Evolutionary conservation across 2,113 vertebrate genomes (phyloP).

Genomic region (Tichodroma muraria): DNA sequence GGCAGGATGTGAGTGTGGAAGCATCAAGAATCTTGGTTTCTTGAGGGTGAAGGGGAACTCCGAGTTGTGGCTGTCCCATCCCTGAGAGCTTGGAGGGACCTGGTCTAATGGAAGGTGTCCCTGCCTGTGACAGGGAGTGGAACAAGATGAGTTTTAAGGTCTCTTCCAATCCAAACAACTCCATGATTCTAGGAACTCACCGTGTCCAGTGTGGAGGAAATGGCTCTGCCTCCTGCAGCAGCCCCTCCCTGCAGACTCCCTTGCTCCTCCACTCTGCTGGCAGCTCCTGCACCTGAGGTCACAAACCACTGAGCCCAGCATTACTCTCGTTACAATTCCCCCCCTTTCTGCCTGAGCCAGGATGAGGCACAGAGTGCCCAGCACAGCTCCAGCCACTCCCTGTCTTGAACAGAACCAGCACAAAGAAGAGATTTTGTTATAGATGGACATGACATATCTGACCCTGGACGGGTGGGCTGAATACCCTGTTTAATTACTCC

Average conservation of each 20-base stretch:
- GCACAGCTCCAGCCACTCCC: neutral
- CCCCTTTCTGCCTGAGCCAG: neutral
- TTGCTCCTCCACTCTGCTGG: conserved; percentile 31
- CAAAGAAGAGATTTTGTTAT: neutral
- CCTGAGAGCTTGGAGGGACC: neutral
- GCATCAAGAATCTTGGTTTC: neutral
- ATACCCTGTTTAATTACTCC: neutral
- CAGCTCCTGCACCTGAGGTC: conserved; percentile 20
- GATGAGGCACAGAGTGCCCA: neutral
- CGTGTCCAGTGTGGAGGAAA: conserved; percentile 67
- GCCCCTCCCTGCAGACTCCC: conserved; percentile 66
- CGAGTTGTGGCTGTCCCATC: neutral
- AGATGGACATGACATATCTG: neutral
- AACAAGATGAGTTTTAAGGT: neutral
- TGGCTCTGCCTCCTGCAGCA: conserved; percentile 77
- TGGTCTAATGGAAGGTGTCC: neutral
- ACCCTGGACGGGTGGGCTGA: neutral
- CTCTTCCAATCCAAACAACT: neutral
- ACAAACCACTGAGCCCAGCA: neutral
- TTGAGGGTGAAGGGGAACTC: neutral
- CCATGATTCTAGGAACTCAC: conserved; percentile 28
- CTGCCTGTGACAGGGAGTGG: neutral
- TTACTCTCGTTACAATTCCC: neutral
- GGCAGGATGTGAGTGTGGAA: neutral
- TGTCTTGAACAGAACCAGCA: neutral